phyloP scores from a whole-genome alignment of 35 echinoderm and acorn worm species.

The Apostichopus parvimensis region DNA sequence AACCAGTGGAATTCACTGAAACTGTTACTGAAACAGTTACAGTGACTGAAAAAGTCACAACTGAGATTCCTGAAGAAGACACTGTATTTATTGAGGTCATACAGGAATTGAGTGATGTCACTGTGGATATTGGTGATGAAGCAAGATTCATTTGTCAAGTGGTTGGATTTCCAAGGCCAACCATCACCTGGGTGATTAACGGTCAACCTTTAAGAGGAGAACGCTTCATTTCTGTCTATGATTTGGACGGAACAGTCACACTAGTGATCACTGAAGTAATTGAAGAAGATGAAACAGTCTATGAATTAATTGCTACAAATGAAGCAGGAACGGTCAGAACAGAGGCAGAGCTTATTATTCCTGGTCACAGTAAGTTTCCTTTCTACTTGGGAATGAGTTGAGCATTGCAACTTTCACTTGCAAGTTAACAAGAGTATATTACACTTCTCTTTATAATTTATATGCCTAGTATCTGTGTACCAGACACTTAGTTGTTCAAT shows the following conservation, averaged over 20 bases:
- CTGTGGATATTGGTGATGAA: constrained; percentile 59
- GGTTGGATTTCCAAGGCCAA: constrained; percentile 63
- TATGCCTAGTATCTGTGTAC: too few species aligned
- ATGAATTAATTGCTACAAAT: constrained; percentile 81
- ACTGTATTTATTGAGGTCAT: constrained; percentile 50
- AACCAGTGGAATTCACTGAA: constrained; percentile 50
- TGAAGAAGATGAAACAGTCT: constrained; percentile 86
- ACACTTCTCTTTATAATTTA: too few species aligned
- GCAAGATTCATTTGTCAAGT: constrained; percentile 67
- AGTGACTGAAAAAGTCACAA: constrained; percentile 39
- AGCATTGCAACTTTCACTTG: too few species aligned
- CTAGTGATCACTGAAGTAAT: constrained; percentile 76
- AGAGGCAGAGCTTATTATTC: constrained; percentile 81
- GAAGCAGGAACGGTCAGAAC: constrained; percentile 76
- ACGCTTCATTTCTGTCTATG: constrained; percentile 74
- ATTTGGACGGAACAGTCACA: constrained; percentile 72
- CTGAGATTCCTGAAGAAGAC: constrained; percentile 41
- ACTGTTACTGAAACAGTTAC: constrained; percentile 44
- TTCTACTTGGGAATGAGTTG: too few species aligned
- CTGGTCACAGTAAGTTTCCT: constrained; percentile 55
- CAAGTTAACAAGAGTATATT: too few species aligned
- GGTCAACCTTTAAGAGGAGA: constrained; percentile 61
- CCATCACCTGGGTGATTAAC: constrained; percentile 68
- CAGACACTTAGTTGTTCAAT: too few species aligned
- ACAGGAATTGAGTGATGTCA: constrained; percentile 45